These are phyloP conservation scores for Coranthus polyacanthus DNA, from an alignment of 2,797 vertebrate species.

Conservation along the genomic window DNA sequence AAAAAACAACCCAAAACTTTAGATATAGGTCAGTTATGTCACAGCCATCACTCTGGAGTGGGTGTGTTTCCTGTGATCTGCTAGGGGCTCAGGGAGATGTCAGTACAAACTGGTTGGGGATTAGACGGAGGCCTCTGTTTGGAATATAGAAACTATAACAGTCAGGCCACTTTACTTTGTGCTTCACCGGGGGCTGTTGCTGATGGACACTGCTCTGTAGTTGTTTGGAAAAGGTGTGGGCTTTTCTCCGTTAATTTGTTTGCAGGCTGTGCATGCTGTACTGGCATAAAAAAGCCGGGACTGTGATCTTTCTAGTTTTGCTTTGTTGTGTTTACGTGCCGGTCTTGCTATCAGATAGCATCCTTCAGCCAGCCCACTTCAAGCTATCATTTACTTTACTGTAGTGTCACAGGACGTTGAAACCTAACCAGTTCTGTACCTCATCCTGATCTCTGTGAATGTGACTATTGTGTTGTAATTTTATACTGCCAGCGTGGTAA, in stretches of 20 bases:
- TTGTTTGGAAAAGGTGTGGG: conserved; percentile 15
- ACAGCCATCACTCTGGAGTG: conserved; percentile 32
- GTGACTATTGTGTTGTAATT: conserved; percentile 2
- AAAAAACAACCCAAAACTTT: too few relatives aligned
- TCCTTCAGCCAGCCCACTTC: not conserved
- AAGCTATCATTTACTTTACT: conserved; percentile 20
- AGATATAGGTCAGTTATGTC: conserved; percentile 56
- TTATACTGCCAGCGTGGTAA: not conserved
- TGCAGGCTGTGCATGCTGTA: not conserved
- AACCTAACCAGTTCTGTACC: conserved; percentile 2
- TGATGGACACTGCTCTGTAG: conserved; percentile 5
- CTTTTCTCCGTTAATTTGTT: conserved; percentile 18
- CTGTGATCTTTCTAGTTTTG: not conserved
- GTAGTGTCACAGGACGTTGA: conserved; percentile 20
- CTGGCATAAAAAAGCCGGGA: not conserved
- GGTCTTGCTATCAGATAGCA: not conserved
- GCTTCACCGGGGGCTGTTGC: not conserved
- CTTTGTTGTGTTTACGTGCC: not conserved
- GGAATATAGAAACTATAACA: conserved; percentile 8
- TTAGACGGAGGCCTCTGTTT: conserved; percentile 24
- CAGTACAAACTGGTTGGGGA: conserved; percentile 34
- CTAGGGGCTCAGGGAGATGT: conserved; percentile 36
- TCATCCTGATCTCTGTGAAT: not conserved
- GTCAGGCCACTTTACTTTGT: not conserved
- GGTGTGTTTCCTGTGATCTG: conserved; percentile 41